phyloP scores from a whole-genome alignment of 2,888 invertebrate species.

The Lithophane leautieri region DNA sequence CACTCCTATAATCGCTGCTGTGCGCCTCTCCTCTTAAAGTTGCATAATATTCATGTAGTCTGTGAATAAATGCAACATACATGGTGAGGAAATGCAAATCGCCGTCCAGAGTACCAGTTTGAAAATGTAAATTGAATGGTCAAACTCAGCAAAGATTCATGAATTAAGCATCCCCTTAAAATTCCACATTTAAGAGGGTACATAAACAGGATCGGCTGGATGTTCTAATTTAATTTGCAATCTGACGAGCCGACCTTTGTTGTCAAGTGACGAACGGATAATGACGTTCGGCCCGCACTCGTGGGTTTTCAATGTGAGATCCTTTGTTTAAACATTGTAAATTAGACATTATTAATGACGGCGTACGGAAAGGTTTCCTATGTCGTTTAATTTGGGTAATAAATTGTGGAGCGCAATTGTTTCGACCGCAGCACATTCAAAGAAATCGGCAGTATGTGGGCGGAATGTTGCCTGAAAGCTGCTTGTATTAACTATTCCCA shows the following conservation, averaged over 20 bases:
- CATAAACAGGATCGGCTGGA: slow-evolving; percentile 80
- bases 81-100: slow-evolving; percentile 83
- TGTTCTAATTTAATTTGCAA: slow-evolving; percentile 86
- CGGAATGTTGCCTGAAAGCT: slow-evolving; percentile 47
- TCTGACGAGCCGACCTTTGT: slow-evolving; percentile 81
- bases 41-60: slow-evolving; percentile 75
- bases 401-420: slow-evolving; percentile 72
- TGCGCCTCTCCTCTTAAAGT: slow-evolving; percentile 62
- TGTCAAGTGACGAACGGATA: slow-evolving; percentile 81
- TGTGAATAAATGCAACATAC: slow-evolving; percentile 79
- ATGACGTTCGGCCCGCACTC: slow-evolving; percentile 75
- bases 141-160: slow-evolving; percentile 85
- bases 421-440: slow-evolving; percentile 67
- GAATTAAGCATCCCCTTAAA: slow-evolving; percentile 87
- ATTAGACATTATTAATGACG: slow-evolving; percentile 82
- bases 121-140: slow-evolving; percentile 88
- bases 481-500: slow-evolving; percentile 53
- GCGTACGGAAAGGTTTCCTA: slow-evolving; percentile 75
- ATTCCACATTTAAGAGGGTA: slow-evolving; percentile 84
- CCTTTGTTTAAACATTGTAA: slow-evolving; percentile 79
- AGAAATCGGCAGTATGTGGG: slow-evolving; percentile 59
- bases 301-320: slow-evolving; percentile 71
- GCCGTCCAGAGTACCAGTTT: slow-evolving; percentile 79
- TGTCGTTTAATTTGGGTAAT: slow-evolving; percentile 76
- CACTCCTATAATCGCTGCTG: slow-evolving; percentile 71